These are phyloP conservation scores for Phasianus colchicus DNA, from an alignment of 2,113 vertebrate species.

Conservation along the genomic window DNA sequence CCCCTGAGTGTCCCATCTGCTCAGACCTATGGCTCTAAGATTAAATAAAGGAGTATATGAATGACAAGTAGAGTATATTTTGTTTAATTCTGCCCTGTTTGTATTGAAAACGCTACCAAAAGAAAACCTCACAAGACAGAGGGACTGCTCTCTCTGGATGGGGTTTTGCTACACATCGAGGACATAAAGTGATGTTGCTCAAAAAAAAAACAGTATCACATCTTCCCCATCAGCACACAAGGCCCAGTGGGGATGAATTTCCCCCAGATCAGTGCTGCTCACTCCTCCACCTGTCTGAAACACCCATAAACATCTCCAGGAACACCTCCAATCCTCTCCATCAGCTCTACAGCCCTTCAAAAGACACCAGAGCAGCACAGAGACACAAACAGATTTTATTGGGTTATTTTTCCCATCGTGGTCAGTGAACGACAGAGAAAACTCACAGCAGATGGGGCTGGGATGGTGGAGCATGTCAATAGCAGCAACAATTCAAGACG, in stretches of 20 bases:
- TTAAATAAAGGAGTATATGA: neutral
- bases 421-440: neutral
- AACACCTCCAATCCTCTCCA: fast-evolving
- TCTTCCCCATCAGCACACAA: neutral
- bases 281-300: neutral
- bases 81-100: neutral
- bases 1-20: neutral
- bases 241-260: neutral
- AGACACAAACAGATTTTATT: neutral
- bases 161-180: neutral
- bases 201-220: neutral
- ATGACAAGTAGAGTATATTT: neutral
- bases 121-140: neutral
- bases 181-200: neutral
- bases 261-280: neutral
- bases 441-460: neutral
- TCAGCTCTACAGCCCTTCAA: neutral
- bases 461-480: neutral
- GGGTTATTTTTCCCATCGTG: neutral
- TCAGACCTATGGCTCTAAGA: neutral
- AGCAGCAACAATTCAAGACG: neutral
- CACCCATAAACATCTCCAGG: neutral
- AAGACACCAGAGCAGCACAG: neutral
- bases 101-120: neutral
- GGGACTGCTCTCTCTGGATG: neutral